phyloP scores from a whole-genome alignment of 1,140 invertebrate species.

The Trichonephila inaurata region DNA sequence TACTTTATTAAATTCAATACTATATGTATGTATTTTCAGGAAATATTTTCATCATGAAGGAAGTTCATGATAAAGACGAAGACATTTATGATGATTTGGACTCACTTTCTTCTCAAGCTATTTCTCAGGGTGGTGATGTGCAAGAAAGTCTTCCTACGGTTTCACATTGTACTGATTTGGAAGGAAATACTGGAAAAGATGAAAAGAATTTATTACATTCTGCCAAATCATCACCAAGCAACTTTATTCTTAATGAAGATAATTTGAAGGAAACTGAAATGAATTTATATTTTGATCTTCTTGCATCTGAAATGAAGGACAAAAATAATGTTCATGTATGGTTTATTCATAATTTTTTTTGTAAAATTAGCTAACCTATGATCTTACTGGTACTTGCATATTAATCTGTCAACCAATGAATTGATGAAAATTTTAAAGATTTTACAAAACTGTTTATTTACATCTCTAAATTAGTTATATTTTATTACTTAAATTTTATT shows the following conservation, averaged over 20 bases:
- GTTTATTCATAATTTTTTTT: neutral
- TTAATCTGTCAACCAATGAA: no score
- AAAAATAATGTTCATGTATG: slow-evolving; percentile 28
- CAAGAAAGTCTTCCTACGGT: neutral
- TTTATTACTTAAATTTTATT: no score
- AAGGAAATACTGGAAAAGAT: neutral
- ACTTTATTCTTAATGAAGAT: neutral
- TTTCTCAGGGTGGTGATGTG: neutral
- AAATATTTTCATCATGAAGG: neutral
- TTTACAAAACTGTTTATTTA: no score
- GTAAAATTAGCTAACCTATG: neutral
- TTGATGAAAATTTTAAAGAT: no score
- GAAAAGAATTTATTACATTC: no score
- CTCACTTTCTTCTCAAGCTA: neutral
- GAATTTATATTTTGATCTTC: slow-evolving; percentile 25
- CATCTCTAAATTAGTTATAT: no score
- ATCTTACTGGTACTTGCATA: no score
- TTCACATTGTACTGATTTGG: neutral
- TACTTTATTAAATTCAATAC: neutral
- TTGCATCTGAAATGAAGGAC: neutral
- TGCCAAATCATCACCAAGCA: no score
- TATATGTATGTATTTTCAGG: no score
- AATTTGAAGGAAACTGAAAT: slow-evolving; percentile 25
- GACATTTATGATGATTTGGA: slow-evolving; percentile 39
- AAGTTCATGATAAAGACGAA: neutral